Percentiles rank a stretch among this genome's conserved stretches.
phyloP scores from a whole-genome alignment of 2,113 vertebrate species.

The Rattus rattus region DNA sequence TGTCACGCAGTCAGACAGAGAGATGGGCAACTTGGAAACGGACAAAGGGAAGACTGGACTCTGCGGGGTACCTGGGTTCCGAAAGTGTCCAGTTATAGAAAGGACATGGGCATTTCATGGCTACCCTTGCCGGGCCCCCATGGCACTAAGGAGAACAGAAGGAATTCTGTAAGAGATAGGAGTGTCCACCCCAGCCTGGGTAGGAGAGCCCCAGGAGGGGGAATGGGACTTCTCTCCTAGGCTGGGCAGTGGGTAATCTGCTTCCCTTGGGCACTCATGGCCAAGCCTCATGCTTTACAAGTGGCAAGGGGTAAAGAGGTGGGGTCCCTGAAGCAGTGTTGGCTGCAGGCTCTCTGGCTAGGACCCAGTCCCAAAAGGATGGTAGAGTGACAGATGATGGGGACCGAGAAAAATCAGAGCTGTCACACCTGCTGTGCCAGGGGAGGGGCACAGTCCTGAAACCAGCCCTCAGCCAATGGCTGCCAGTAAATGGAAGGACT shows the following conservation, averaged over 20 bases:
- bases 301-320: background rate
- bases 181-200: fast-evolving
- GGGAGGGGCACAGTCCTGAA: background rate
- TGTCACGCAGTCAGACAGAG: conserved; percentile 59
- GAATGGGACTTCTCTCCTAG: background rate
- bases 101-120: fast-evolving
- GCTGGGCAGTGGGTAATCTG: background rate
- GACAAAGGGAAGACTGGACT: background rate
- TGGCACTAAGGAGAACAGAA: background rate
- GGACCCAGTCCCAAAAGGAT: background rate
- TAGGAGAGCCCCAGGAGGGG: fast-evolving
- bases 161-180: background rate
- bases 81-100: background rate
- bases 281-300: background rate
- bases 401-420: fast-evolving
- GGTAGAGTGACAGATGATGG: fast-evolving
- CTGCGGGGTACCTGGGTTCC: background rate
- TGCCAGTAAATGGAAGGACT: background rate
- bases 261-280: background rate
- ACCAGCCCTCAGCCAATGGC: background rate
- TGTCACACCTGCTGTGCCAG: background rate
- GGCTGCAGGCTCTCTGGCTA: background rate
- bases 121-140: background rate
- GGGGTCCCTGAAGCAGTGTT: background rate
- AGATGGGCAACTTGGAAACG: conserved; percentile 48